Percentiles rank a stretch among this genome's conserved stretches.
Evolutionary conservation across 2,797 vertebrate species (phyloP).

Genomic region (Notolabrus celidotus): DNA sequence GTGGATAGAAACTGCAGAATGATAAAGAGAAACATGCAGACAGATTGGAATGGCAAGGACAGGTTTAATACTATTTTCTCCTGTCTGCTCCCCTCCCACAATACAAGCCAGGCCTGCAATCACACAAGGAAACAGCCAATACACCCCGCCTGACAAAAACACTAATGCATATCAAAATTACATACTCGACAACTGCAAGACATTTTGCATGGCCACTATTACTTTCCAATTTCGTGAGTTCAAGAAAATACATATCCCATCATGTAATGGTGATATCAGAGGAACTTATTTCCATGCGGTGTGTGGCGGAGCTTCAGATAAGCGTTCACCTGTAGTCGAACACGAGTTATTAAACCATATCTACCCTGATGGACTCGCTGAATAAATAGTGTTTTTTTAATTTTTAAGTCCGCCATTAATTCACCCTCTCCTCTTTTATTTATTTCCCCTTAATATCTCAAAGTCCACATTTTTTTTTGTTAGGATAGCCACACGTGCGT

Average conservation of each 20-base stretch:
- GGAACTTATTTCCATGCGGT: slow-evolving; percentile 74
- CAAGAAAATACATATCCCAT: slow-evolving; percentile 78
- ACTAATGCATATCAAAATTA: slow-evolving; percentile 91
- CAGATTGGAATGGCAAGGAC: slow-evolving; percentile 97
- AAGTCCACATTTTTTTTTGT: slow-evolving; percentile 30
- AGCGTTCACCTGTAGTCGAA: slow-evolving; percentile 74
- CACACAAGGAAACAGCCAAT: slow-evolving; percentile 83
- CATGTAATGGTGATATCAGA: slow-evolving; percentile 80
- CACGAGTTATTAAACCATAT: slow-evolving; percentile 79
- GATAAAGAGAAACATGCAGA: slow-evolving; percentile 98
- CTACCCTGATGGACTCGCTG: slow-evolving; percentile 48
- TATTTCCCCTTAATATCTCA: slow-evolving; percentile 60
- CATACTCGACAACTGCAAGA: slow-evolving; percentile 79
- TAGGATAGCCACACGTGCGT: slow-evolving; percentile 35
- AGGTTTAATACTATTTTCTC: slow-evolving; percentile 97
- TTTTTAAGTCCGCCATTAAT: slow-evolving; percentile 55
- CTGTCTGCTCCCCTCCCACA: slow-evolving; percentile 93
- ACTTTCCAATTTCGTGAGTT: slow-evolving; percentile 81
- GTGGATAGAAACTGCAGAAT: slow-evolving; percentile 98
- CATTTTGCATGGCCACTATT: slow-evolving; percentile 77
- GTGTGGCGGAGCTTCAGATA: slow-evolving; percentile 73
- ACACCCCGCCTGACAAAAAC: slow-evolving; percentile 86
- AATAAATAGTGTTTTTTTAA: slow-evolving; percentile 62
- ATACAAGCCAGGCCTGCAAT: slow-evolving; percentile 92
- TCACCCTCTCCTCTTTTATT: slow-evolving; percentile 38